These are phyloP conservation scores for Paracanthobrama guichenoti DNA, from an alignment of 2,113 vertebrate species.

Conservation along the genomic window DNA sequence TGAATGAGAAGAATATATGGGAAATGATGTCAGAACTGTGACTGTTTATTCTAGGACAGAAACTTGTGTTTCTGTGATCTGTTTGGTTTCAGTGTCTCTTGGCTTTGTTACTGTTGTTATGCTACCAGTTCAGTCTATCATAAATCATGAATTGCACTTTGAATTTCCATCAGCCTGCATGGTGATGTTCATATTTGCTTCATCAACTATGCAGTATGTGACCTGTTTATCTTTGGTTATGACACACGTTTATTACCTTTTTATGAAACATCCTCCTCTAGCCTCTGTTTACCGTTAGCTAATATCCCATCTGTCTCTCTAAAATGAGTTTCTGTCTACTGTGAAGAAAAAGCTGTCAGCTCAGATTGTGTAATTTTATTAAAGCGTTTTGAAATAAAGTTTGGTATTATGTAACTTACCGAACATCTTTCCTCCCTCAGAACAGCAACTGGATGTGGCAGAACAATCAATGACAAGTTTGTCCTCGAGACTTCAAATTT, in stretches of 20 bases:
- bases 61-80: not conserved
- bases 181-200: conserved; percentile 5
- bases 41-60: not conserved
- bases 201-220: not conserved
- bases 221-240: conserved; percentile 23
- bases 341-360: conserved; percentile 27
- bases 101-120: not conserved
- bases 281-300: conserved; percentile 4
- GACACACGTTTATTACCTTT: conserved; percentile 25
- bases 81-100: not conserved
- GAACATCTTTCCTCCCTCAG: not conserved
- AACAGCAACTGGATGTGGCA: not conserved
- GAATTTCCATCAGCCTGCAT: not conserved
- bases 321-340: conserved; percentile 27
- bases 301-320: conserved; percentile 32
- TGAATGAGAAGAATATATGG: not conserved
- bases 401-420: not conserved
- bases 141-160: conserved; percentile 21
- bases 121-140: not conserved
- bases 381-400: conserved; percentile 5
- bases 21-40: not conserved
- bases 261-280: conserved; percentile 20
- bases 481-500: not conserved
- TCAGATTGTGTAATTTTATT: conserved; percentile 18
- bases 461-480: conserved; percentile 1